Base-by-base conservation (phyloP, 1,140 invertebrate species). In the Aplysia californica region DNA sequence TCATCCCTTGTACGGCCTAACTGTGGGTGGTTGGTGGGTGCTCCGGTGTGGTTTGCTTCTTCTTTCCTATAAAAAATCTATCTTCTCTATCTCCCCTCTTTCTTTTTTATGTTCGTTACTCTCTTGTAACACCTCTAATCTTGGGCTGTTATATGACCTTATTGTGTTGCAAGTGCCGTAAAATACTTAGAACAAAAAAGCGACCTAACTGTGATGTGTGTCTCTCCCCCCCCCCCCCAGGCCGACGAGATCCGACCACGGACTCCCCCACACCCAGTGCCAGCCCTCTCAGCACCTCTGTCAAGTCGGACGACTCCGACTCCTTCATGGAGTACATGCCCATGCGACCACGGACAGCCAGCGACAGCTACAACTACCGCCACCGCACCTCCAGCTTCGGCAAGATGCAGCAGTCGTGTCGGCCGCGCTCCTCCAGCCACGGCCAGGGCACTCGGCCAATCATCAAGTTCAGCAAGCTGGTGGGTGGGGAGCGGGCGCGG, bases 361-460 rank as follows among this genome's bases (percentile, higher is more conserved):
- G 86, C 79, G 86, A 88, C 71, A 88, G 87, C 79, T 86, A 85
- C 68, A 82, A 85, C 50, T 83, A 79, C 76, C 77, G 85, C 10
- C 84, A 83, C 0, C 79, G 87, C 1, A 80, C 87, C 5, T 85
- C 87, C 41, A 87, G 87, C 76, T 86, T 87, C 70, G 85, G 86
- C 0, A 83, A 84, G 70, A 65, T 75, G 20, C 77, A 77, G 36
- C 55, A 67, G 18, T 74, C 75, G 39, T 84, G 84, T 70, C 75
- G 87, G 33, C 87, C 85, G 69, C 76, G 87, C 65, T 89, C 87
- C 5, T 87, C 86, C 35, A 88, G 86, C 75, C 83, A 87, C 69
- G 86, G 87, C n/a, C 85, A 84, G 55, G 78, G 82, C 56, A 81
- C 84, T 64, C 69, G 79, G 36, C 79, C 70, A 44, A 73, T 65